These are phyloP conservation scores for Cebidichthys violaceus DNA, from an alignment of 2,113 vertebrate genomes.

Conservation along the genomic window DNA sequence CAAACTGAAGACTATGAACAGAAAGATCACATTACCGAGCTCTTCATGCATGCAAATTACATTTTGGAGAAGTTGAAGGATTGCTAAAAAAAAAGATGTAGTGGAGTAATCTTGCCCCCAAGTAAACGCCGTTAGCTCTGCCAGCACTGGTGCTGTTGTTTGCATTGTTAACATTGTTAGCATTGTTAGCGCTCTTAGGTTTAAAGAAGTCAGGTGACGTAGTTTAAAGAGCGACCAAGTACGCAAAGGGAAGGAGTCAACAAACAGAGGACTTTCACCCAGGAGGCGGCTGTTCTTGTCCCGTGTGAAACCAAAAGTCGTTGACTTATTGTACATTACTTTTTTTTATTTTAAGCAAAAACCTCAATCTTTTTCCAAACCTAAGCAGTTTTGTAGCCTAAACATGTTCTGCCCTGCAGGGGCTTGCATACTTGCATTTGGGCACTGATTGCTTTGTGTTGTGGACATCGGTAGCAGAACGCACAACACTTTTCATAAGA, in stretches of 20 bases:
- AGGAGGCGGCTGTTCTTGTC: too few species aligned
- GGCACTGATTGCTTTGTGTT: background rate
- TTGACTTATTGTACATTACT: too few species aligned
- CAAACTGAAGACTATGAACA: constrained; percentile 7
- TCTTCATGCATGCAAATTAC: background rate
- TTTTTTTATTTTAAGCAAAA: too few species aligned
- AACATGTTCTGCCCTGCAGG: too few species aligned
- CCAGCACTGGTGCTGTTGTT: background rate
- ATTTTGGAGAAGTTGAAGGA: background rate
- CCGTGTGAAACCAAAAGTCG: too few species aligned
- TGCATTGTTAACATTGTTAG: too few species aligned
- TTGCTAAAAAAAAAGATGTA: background rate
- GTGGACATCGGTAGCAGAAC: background rate
- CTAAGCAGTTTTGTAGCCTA: too few species aligned
- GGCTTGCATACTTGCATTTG: too few species aligned
- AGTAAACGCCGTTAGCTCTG: background rate
- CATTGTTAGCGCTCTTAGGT: background rate
- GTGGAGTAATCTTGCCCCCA: background rate
- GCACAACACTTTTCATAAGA: background rate
- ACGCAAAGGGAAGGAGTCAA: background rate
- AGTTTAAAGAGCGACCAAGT: background rate
- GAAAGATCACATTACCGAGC: constrained; percentile 8
- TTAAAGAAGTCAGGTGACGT: background rate
- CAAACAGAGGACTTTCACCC: background rate
- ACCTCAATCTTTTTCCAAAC: too few species aligned